A percentile compares a stretch with the other conserved stretches of the same genome.
These are phyloP conservation scores for Melanostoma scalare DNA, from an alignment of 2,888 invertebrate genomes.

Conservation along the genomic window DNA sequence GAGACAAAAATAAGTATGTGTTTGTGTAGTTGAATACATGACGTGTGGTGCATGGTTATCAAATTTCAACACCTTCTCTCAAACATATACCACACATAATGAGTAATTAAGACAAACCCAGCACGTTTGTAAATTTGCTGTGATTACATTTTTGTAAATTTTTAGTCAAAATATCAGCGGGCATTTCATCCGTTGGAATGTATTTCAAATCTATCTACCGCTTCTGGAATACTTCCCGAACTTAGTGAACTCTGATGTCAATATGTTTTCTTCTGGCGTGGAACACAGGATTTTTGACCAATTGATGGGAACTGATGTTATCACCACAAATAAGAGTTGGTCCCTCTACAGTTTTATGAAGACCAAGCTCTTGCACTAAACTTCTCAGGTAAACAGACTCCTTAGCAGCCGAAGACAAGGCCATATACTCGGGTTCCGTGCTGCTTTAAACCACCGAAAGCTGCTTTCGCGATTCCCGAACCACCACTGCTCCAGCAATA, in stretches of 20 bases:
- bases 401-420: constrained; percentile 38
- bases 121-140: constrained; percentile 9
- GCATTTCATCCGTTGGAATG: constrained; percentile 15
- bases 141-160: constrained; percentile 18
- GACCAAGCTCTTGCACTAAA: constrained; percentile 21
- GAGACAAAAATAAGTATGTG: too few relatives aligned
- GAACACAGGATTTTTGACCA: constrained; percentile 17
- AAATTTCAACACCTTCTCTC: constrained; percentile 18
- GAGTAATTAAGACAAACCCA: constrained; percentile 9
- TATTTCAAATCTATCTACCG: neutral
- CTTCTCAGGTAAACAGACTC: constrained; percentile 39
- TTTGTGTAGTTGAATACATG: too few relatives aligned
- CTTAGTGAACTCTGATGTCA: constrained; percentile 8
- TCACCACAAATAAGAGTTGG: constrained; percentile 17
- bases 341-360: constrained; percentile 3
- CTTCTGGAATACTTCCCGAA: too few relatives aligned
- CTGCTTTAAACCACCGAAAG: constrained; percentile 46
- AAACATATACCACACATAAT: constrained; percentile 1
- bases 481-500: constrained; percentile 29
- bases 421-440: constrained; percentile 60
- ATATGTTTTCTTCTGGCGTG: constrained; percentile 25
- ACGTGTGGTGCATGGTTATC: neutral
- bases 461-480: constrained; percentile 57
- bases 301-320: constrained; percentile 15
- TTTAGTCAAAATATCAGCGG: constrained; percentile 28